phyloP scores from a whole-genome alignment of 2,113 vertebrate genomes.

The Chrysochloris asiatica region DNA sequence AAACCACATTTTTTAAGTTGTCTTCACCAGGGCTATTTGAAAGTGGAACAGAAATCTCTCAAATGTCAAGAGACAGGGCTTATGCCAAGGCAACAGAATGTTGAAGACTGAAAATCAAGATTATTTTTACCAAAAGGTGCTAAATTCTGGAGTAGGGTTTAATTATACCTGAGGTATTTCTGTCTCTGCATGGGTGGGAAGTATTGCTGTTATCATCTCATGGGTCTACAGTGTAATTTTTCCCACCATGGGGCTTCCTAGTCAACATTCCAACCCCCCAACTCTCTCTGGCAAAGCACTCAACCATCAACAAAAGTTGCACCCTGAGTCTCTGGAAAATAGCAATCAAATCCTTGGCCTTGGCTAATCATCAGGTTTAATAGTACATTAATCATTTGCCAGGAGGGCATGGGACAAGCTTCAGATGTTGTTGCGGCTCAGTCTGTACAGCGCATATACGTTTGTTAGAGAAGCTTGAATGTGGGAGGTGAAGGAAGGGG shows the following conservation, averaged over 20 bases:
- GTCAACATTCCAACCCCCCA: background rate
- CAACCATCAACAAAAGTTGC: background rate
- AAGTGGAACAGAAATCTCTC: slow-evolving; percentile 42
- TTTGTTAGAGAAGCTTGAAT: background rate
- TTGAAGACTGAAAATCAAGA: slow-evolving; percentile 1
- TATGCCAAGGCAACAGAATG: slow-evolving; percentile 55
- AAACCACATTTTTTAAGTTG: background rate
- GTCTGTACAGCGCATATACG: accelerated
- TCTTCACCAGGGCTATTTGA: background rate
- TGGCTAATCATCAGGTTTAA: background rate
- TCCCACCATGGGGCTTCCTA: background rate
- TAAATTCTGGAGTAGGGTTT: slow-evolving; percentile 56
- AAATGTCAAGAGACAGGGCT: slow-evolving; percentile 50
- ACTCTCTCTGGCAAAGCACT: background rate
- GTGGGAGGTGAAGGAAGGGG: background rate
- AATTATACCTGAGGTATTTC: slow-evolving; percentile 39
- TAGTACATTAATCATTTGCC: background rate
- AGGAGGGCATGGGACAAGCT: background rate
- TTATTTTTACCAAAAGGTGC: slow-evolving; percentile 58
- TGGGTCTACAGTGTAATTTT: slow-evolving; percentile 33
- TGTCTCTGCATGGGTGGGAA: slow-evolving; percentile 45
- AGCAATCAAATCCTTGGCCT: background rate
- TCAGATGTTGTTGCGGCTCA: background rate
- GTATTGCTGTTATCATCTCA: slow-evolving; percentile 24
- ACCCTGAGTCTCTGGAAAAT: background rate